Evolutionary conservation across 2,113 vertebrate species (phyloP), one percentile per base, ranked within the genome.

Genomic region (Istiophorus platypterus): DNA sequence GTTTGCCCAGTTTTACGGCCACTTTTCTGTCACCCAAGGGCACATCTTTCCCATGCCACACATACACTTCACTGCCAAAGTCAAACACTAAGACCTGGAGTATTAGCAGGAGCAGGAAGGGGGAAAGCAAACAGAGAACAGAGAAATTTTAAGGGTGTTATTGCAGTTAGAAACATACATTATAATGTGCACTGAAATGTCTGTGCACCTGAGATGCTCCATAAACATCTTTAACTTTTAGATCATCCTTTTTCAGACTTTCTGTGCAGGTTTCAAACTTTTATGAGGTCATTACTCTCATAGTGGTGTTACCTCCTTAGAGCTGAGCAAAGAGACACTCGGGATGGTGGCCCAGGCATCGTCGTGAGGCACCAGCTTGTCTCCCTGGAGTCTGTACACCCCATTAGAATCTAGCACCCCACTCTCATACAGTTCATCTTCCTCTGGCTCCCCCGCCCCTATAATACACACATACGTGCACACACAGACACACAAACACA

Each of bases 41-140:
- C 76, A 96, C 96, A 12, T 96, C 96, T 85, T 96, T 96, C 20
- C 96, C 96, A 1, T 93, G 92, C 96, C 96, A 96, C 1, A 96
- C 93, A 22, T 96, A 96, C 77, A 96, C 92, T 65, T 96, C 96
- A 0, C 94, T 72, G 72, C 96, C 96, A 90, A 96, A 96, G 82
- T 96, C 96, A 88, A 96, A 95, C 86, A 96, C 95, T 42, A 96
- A 85, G 1, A 94, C 95, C 96, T 96, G 82, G 29, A 13, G n/a
- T 7, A 20, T 54, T 34, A 62, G 17, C 51, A 39, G 41, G 0
- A 70, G 17, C 31, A 27, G 47, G 24, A 62, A 31, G 11, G 17
- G 4, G 13, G 4, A 62, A 10, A 64, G 26, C 15, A 1, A 56
- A 63, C 20, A 18, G 26, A 18, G 2, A 56, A 63, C 20, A 18